These are phyloP conservation scores for Heliconius cydno DNA, from an alignment of 2,888 invertebrate genomes.

Conservation along the genomic window DNA sequence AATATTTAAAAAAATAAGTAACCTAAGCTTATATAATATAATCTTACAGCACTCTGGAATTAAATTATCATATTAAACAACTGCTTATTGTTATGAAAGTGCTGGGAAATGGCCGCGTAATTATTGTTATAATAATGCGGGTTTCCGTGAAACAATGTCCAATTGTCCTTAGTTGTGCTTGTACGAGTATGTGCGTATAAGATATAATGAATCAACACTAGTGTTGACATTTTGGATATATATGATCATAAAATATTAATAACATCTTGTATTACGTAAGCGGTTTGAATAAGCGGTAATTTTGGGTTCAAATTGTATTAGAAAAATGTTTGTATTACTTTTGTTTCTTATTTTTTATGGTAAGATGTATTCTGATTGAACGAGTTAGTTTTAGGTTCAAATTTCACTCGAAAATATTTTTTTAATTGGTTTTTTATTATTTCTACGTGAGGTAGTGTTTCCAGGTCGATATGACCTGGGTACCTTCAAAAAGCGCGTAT, in stretches of 20 bases:
- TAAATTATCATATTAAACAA: conserved; percentile 27
- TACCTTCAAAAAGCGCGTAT: too few relatives aligned
- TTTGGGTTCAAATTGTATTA: neutral
- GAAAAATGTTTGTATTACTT: too few relatives aligned
- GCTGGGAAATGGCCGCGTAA: conserved; percentile 32
- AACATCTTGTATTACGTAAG: neutral
- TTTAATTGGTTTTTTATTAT: too few relatives aligned
- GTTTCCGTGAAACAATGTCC: conserved; percentile 29
- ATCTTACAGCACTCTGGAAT: conserved; percentile 4
- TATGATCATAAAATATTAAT: conserved; percentile 17
- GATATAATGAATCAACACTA: conserved; percentile 21
- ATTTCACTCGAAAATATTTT: too few relatives aligned
- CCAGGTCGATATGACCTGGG: too few relatives aligned
- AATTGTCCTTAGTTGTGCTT: conserved; percentile 22
- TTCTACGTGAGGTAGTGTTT: too few relatives aligned
- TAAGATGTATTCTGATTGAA: neutral
- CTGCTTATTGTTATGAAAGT: conserved; percentile 33
- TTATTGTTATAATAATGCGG: conserved; percentile 32
- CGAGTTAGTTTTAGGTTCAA: neutral
- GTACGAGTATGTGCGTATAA: neutral
- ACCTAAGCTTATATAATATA: neutral
- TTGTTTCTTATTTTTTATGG: too few relatives aligned
- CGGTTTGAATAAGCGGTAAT: neutral
- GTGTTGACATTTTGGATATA: conserved; percentile 2
- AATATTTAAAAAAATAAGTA: neutral